phyloP scores from a whole-genome alignment of 2,797 vertebrate species.

The Psittacula derbiana region DNA sequence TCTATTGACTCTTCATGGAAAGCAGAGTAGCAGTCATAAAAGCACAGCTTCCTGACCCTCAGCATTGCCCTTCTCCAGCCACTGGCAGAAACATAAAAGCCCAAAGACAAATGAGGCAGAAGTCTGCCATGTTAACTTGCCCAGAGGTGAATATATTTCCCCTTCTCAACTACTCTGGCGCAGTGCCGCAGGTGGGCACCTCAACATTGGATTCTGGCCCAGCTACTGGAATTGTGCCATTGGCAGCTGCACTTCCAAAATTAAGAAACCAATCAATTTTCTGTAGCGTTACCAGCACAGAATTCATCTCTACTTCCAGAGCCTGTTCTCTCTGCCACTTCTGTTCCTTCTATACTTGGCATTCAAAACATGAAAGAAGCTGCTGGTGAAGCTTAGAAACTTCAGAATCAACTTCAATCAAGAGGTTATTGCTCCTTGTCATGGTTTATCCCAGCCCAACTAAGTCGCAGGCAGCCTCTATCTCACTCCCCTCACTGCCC shows the following conservation, averaged over 20 bases:
- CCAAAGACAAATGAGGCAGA: neutral
- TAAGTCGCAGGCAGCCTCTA: neutral
- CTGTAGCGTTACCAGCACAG: neutral
- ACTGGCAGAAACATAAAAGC: neutral
- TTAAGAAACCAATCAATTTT: neutral
- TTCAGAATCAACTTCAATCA: neutral
- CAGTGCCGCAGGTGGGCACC: neutral
- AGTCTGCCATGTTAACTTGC: neutral
- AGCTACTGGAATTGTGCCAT: neutral
- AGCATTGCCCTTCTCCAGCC: neutral
- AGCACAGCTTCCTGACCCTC: neutral
- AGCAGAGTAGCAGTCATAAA: neutral
- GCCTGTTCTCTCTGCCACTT: neutral
- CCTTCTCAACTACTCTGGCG: neutral
- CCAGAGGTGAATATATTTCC: neutral
- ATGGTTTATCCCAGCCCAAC: neutral
- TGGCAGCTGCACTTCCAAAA: constrained; percentile 2
- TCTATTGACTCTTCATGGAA: neutral
- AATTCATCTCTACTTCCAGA: neutral
- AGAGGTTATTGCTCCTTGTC: neutral
- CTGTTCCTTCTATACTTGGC: neutral
- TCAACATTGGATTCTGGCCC: neutral
- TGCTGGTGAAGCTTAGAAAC: neutral
- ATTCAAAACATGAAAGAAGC: neutral
- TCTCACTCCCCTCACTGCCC: neutral